Conservation (phyloP, 1,140 invertebrate genomes). For the Aleiodes sp. region DNA sequence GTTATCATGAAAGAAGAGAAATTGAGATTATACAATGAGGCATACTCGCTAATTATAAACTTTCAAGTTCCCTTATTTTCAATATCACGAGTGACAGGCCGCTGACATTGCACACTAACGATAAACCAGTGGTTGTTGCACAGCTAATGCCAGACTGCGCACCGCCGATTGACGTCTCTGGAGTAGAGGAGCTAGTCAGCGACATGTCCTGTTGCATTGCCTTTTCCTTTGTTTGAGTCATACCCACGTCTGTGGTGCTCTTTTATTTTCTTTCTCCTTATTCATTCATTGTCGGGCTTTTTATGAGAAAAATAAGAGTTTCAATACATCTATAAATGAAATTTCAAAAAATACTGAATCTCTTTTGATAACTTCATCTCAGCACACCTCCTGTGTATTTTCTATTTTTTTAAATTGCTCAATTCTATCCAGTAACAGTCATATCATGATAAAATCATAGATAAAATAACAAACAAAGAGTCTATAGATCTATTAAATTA, state of each 20-base stretch:
- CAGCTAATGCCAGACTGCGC: slow-evolving; percentile 6
- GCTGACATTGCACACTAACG: slow-evolving; percentile 16
- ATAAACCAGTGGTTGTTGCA: slow-evolving; percentile 9
- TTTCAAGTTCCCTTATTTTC: background rate
- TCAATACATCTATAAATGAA: no score
- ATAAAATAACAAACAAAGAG: no score
- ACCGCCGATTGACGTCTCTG: slow-evolving; percentile 16
- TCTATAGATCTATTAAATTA: no score
- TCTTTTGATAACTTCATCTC: no score
- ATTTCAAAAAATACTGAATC: no score
- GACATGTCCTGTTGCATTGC: slow-evolving; percentile 19
- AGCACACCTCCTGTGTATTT: no score
- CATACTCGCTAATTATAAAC: background rate
- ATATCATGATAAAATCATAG: no score
- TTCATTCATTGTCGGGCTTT: background rate
- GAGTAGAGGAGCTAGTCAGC: slow-evolving; percentile 1
- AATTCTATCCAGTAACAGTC: no score
- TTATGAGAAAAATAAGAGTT: background rate
- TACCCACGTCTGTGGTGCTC: background rate
- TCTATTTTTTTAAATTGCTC: no score
- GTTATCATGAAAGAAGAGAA: background rate
- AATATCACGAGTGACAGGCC: slow-evolving; percentile 7
- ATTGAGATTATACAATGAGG: slow-evolving; percentile 2
- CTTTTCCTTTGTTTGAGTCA: slow-evolving; percentile 25
- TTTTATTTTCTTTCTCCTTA: background rate